Percentiles rank a stretch among this genome's conserved stretches.
phyloP scores from a whole-genome alignment of 1,140 invertebrate species.

The Lordiphosa mommai region DNA sequence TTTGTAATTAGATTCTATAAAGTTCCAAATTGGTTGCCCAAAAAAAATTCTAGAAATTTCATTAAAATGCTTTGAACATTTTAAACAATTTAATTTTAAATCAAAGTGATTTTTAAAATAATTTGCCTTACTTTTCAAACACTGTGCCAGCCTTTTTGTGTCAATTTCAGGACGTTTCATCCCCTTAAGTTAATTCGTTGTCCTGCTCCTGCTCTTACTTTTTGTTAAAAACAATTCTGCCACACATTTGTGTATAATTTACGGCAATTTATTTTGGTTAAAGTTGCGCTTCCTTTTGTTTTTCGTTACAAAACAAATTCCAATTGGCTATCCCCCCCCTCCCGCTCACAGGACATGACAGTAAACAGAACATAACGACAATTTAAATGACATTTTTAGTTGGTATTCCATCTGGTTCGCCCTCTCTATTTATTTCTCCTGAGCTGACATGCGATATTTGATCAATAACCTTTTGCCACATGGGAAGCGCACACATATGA shows the following conservation, averaged over 20 bases:
- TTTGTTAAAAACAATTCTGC: conserved; percentile 17
- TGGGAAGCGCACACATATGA: conserved; percentile 7
- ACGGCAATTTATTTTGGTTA: conserved; percentile 62
- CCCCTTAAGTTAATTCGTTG: too few relatives aligned
- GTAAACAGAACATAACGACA: conserved; percentile 68
- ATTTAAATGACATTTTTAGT: conserved; percentile 75
- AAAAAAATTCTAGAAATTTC: too few relatives aligned
- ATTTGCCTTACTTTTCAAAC: too few relatives aligned
- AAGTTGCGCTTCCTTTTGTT: conserved; percentile 28
- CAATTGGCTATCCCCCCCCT: conserved; percentile 9
- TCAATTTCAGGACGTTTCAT: too few relatives aligned
- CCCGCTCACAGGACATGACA: conserved; percentile 11
- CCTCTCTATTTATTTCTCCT: too few relatives aligned
- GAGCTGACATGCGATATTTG: conserved; percentile 73
- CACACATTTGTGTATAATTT: conserved; percentile 40
- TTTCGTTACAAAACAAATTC: conserved; percentile 1
- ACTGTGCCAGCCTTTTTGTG: too few relatives aligned
- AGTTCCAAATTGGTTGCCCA: too few relatives aligned
- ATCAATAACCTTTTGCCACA: conserved; percentile 58
- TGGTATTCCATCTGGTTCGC: conserved; percentile 39
- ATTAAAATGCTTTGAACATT: not conserved
- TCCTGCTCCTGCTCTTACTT: not conserved
- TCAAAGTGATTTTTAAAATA: too few relatives aligned
- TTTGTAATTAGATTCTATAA: too few relatives aligned
- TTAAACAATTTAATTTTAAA: not conserved